Evolutionary conservation across 2,888 invertebrate genomes (phyloP), one percentile per base, ranked within the genome.

Genomic region (Leptinotarsa peninsularis): DNA sequence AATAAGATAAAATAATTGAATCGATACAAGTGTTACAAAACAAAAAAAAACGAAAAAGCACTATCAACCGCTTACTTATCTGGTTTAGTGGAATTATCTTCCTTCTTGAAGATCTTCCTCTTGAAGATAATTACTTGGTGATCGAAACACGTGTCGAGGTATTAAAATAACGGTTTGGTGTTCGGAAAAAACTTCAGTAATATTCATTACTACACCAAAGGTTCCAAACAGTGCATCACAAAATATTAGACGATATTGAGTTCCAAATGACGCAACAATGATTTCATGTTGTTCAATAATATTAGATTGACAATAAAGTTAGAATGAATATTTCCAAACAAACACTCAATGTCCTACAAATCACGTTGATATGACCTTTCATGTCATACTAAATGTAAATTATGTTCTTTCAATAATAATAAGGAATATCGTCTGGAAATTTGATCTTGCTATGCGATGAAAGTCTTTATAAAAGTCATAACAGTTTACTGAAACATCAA

Each of bases 161-260:
- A 27, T 27, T 27, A 4, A 27, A 27, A 27, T 27, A 27, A 27
- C 27, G 4, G 4, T 27, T 27, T 27, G 27, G 27, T 27, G 27
- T 27, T 27, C 5, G 27, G 27, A 27, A 27, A 27, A 5, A 27
- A 27, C 27, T 5, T 5, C 33, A 33, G 33, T 33, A 27, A 4
- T 33, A 5, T 33, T 33, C 5, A 33, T 33, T 33, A 33, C 33
- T 33, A 33, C 5, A 33, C 33, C 33, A 33, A 33, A 33, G 33
- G 5, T 33, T 33, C 33, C 5, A 33, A 33, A 33, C 5, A 33
- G 33, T 33, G 5, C 33, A 33, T 33, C 33, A 33, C 7, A 33
- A 33, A 21, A 33, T 33, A 72, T 60, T 72, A 76, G 78, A 76
- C 75, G 3, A 43, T 43, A 18, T 63, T 63, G 3, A 63, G 43